phyloP scores from a whole-genome alignment of 2,888 invertebrate species.

The Erebia ligea region DNA sequence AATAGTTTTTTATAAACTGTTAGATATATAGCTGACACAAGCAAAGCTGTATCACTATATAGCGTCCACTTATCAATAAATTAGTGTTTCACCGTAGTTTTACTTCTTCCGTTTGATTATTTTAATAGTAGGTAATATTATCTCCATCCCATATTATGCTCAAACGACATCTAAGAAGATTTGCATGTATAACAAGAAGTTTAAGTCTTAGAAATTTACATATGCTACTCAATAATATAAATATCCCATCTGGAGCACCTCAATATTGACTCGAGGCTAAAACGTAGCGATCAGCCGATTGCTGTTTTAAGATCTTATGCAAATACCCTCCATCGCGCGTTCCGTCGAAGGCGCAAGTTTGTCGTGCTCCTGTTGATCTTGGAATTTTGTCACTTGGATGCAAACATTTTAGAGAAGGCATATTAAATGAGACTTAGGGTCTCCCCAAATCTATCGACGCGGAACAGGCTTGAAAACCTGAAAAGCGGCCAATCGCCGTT shows the following conservation, averaged over 20 bases:
- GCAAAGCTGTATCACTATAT: too few relatives aligned
- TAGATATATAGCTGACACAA: too few relatives aligned
- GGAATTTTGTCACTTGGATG: conserved; percentile 45
- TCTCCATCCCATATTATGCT: too few relatives aligned
- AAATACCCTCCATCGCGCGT: conserved; percentile 56
- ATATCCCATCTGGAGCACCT: conserved; percentile 57
- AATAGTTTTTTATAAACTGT: too few relatives aligned
- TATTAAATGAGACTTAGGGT: conserved; percentile 7
- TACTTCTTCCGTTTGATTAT: too few relatives aligned
- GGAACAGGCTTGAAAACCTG: too few relatives aligned
- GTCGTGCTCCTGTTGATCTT: conserved; percentile 55
- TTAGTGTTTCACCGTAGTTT: too few relatives aligned
- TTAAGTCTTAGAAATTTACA: conserved; percentile 12
- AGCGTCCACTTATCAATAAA: too few relatives aligned
- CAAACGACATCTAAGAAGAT: too few relatives aligned
- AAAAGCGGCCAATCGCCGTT: too few relatives aligned
- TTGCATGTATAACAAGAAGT: not conserved
- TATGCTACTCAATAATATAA: conserved; percentile 47
- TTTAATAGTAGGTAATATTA: too few relatives aligned
- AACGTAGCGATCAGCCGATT: conserved; percentile 69
- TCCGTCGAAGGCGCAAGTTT: conserved; percentile 57
- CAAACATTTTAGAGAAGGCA: conserved; percentile 40
- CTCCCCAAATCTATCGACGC: not conserved
- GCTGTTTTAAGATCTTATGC: conserved; percentile 76
- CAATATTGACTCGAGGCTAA: conserved; percentile 63